These are phyloP conservation scores for Chaunax sp. DNA, from an alignment of 2,797 vertebrate species.

Conservation along the genomic window DNA sequence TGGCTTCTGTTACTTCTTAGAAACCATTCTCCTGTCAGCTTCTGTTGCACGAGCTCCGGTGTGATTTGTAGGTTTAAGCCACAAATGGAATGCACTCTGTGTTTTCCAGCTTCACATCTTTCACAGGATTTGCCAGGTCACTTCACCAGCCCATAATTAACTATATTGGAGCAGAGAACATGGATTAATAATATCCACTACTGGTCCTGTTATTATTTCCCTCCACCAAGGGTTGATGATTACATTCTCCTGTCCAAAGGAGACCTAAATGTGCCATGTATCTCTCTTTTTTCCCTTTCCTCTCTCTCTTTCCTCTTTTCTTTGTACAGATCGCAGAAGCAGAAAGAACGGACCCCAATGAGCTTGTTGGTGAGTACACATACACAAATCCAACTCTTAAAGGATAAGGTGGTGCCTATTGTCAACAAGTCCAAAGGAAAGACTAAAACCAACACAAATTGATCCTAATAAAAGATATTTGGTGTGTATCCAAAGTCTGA, in stretches of 20 bases:
- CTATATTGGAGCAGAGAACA: background rate
- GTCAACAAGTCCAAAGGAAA: background rate
- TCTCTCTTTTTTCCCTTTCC: conserved; percentile 13
- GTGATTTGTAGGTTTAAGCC: conserved; percentile 39
- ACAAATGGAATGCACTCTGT: conserved; percentile 11
- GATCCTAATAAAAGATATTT: background rate
- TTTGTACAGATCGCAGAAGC: conserved; percentile 82
- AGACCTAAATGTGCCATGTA: conserved; percentile 26
- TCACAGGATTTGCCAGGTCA: conserved; percentile 5
- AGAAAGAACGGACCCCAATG: conserved; percentile 94
- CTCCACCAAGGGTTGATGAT: background rate
- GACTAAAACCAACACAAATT: background rate
- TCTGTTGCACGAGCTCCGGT: conserved; percentile 18
- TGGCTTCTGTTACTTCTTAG: conserved; percentile 29
- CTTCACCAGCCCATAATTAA: conserved; percentile 15
- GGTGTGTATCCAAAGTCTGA: background rate
- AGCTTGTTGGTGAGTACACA: conserved; percentile 92
- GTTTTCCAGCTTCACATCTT: conserved; percentile 20
- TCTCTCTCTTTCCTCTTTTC: background rate
- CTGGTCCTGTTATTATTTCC: background rate
- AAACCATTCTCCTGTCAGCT: conserved; percentile 18
- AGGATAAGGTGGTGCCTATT: background rate
- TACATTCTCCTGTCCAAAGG: conserved; percentile 20
- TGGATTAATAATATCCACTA: background rate
- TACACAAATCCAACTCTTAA: background rate